Evolutionary conservation across 2,797 vertebrate species (phyloP), one percentile per base, ranked within the genome.

Genomic region (Gallinago solitaria): DNA sequence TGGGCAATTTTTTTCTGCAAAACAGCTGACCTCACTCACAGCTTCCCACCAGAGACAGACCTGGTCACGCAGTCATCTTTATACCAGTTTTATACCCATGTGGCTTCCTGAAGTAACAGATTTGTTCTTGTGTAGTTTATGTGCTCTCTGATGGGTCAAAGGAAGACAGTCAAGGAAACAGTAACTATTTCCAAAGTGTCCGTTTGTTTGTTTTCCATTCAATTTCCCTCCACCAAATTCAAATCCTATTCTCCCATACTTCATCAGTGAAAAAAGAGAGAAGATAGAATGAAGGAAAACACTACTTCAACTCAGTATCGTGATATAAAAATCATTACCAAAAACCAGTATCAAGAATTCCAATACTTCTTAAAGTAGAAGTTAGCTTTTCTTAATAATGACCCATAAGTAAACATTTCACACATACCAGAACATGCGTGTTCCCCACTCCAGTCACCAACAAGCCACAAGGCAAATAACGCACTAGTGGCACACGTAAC

Each of bases 341-440:
- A 54, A 89, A 56, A 2, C 3, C 23, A 47, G 25, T 32, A 56
- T 47, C 24, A 63, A 51, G 33, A 71, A 54, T 23, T 15, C 18
- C 24, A 77, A 33, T 4, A 18, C 21, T 43, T 63, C 48, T 43
- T 61, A 50, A 56, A 35, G 6, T 6, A 70, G 6, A 45, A 50
- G 12, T n/a, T 35, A 23, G 6, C 9, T 83, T 75, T 76, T 61
- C 51, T 51, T 56, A 71, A 47, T 18, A 70, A 33, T 2, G 5
- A 68, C n/a, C 23, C 48, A 30, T 27, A 60, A 56, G 21, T 13
- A 45, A 60, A 39, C 15, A 12, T 59, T 63, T 64, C 75, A 54
- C 25, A n/a, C 25, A 18, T 12, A 64, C 12, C 51, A 60, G 16
- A 48, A 73, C 0, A 0, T 2, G 8, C 2, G 0, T 5, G 32